Conservation (phyloP, 2,113 vertebrate species). For the Dicerorhinus sumatrensis region DNA sequence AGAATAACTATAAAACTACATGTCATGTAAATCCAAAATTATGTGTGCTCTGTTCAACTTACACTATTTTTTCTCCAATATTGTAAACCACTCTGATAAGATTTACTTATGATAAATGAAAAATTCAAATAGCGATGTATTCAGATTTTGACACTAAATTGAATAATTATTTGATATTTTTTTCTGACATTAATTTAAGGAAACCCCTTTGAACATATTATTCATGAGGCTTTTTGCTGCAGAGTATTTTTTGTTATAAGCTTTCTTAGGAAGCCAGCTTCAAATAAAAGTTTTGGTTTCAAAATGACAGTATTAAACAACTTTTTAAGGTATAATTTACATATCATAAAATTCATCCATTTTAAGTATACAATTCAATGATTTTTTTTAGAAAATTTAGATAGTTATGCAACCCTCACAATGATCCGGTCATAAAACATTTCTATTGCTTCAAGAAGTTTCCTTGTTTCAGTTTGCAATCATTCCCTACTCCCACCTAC, state of each 20-base stretch:
- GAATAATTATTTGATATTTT: constrained; percentile 49
- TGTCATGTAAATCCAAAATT: not conserved
- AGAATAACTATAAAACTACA: not conserved
- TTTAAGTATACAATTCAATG: not conserved
- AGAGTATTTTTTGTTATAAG: constrained; percentile 46
- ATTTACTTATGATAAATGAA: constrained; percentile 1
- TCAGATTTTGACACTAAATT: constrained; percentile 18
- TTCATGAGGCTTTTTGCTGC: not conserved
- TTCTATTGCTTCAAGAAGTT: not conserved
- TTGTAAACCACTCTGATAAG: not conserved
- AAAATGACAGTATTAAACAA: constrained; percentile 28
- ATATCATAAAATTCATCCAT: constrained; percentile 58
- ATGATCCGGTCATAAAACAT: not conserved
- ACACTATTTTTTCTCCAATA: not conserved
- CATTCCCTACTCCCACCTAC: not conserved
- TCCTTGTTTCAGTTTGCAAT: not conserved
- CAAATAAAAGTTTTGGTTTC: constrained; percentile 51
- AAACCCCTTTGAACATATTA: constrained; percentile 27
- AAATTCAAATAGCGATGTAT: not conserved
- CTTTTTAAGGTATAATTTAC: constrained; percentile 54
- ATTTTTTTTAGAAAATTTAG: constrained; percentile 8
- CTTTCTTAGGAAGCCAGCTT: constrained; percentile 3
- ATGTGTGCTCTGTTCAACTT: not conserved
- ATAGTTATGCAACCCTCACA: not conserved
- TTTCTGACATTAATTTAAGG: constrained; percentile 55